Base-by-base conservation (phyloP, 2,888 invertebrate species). In the Caenorhabditis sp. region DNA sequence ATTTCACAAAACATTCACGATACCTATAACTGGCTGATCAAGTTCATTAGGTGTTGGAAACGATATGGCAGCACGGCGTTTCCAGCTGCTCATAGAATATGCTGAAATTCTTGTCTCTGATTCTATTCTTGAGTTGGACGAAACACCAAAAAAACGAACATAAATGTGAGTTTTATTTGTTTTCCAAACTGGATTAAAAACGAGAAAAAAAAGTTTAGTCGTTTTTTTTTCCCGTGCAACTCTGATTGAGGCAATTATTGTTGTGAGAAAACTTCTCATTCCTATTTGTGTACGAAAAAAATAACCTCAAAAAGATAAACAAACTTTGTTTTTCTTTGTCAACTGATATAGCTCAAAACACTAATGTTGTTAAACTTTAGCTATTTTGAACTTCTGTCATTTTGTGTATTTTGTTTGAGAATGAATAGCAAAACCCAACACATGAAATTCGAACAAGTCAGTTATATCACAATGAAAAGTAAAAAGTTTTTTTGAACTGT, bases 21-120 rank as follows among this genome's bases (percentile, higher is more conserved):
- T 14, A 77, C 77, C 77, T 58, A 79, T 73, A 2, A 77, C 61
- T 31, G 79, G 76, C 26, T 76, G 65, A 49, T 77, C 67, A 8
- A 71, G 23, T 53, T 75, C 78, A 14, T 72, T 66, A 1, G 76
- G 62, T 12, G 70, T 55, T n/a, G 76, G 77, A 36, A 78, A 72
- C 12, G 79, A 69, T 57, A 80, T 78, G 43, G 78, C 80, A 8
- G 80, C 72, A 4, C 80, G 57, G 36, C 80, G 68, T 62, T 76
- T 70, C 64, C 67, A 71, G 62, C 71, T 74, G 77, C 79, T 78
- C 79, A 79, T 79, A 43, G 43, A 43, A 60, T 66, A 51, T 50
- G 10, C 59, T 58, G 24, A 26, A 23, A 55, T 26, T 55, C 2
- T 43, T 43, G 5, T 10, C 43, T 10, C 31, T 31, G 31, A 31